phyloP scores from a whole-genome alignment of 2,797 vertebrate species.

The Crenichthys baileyi region DNA sequence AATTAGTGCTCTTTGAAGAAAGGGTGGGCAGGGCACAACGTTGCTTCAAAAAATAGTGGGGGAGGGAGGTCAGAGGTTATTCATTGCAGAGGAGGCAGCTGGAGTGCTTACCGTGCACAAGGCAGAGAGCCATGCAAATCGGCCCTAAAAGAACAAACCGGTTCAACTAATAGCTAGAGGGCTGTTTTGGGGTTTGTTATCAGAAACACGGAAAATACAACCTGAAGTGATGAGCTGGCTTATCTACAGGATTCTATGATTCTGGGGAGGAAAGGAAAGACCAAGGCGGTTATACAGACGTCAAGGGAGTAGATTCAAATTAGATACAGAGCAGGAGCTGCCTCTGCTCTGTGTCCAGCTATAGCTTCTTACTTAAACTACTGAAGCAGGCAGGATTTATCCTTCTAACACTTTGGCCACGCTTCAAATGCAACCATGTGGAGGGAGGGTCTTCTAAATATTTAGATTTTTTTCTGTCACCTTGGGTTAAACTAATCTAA shows the following conservation, averaged over 20 bases:
- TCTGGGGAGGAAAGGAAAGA: slow-evolving; percentile 21
- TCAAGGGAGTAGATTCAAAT: slow-evolving; percentile 36
- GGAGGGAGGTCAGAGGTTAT: slow-evolving; percentile 68
- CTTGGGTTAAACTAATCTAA: background rate
- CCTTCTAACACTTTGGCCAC: slow-evolving; percentile 50
- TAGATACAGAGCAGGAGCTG: slow-evolving; percentile 64
- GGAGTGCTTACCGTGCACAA: slow-evolving; percentile 40
- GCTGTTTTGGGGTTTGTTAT: slow-evolving; percentile 37
- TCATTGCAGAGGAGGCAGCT: slow-evolving; percentile 52
- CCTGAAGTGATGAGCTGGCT: slow-evolving; percentile 28
- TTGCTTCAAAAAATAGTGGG: slow-evolving; percentile 60
- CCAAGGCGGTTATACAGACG: slow-evolving; percentile 43
- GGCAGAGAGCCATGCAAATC: slow-evolving; percentile 58
- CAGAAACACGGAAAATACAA: slow-evolving; percentile 41
- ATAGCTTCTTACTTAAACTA: slow-evolving; percentile 42
- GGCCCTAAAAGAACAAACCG: slow-evolving; percentile 33
- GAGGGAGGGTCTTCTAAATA: background rate
- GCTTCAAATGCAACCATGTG: background rate
- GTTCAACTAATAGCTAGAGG: slow-evolving; percentile 43
- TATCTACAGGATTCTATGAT: slow-evolving; percentile 3
- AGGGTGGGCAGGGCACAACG: slow-evolving; percentile 46
- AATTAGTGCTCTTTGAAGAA: slow-evolving; percentile 71
- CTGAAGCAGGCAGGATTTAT: slow-evolving; percentile 60
- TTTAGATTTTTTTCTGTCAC: background rate
- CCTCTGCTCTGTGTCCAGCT: slow-evolving; percentile 39